Percentiles rank a stretch among this genome's conserved stretches.
Evolutionary conservation across 2,797 vertebrate species (phyloP).

Genomic region (Phrynocephalus vlangalii): DNA sequence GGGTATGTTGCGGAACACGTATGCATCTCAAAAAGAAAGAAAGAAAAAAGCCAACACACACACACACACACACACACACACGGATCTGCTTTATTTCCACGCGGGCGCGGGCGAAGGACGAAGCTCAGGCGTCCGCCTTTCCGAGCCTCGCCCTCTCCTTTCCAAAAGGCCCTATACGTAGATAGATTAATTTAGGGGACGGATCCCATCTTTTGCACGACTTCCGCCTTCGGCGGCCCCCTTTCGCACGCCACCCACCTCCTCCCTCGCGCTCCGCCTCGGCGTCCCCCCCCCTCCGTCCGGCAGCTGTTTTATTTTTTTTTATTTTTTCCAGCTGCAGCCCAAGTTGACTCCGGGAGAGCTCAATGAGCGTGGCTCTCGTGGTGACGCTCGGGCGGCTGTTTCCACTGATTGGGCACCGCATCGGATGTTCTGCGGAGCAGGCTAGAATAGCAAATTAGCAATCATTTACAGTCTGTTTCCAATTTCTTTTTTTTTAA

Average conservation of each 20-base stretch:
- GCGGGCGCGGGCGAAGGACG: too few species aligned
- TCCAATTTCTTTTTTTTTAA: not conserved
- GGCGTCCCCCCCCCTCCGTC: conserved; percentile 15
- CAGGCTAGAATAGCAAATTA: conserved; percentile 77
- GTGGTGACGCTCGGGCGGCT: conserved; percentile 81
- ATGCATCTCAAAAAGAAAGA: not conserved
- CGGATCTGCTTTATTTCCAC: not conserved
- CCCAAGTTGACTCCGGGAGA: conserved; percentile 39
- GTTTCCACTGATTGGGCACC: conserved; percentile 81
- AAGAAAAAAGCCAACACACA: too few species aligned
- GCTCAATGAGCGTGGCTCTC: conserved; percentile 79
- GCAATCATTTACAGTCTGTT: conserved; percentile 73
- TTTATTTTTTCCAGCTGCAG: not conserved
- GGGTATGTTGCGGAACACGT: not conserved
- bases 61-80: too few species aligned
- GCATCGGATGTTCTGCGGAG: conserved; percentile 85
- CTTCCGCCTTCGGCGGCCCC: too few species aligned
- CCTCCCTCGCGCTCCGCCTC: not conserved
- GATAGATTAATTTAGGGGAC: too few species aligned
- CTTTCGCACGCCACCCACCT: too few species aligned
- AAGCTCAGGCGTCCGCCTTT: not conserved
- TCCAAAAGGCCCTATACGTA: too few species aligned
- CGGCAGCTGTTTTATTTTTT: not conserved
- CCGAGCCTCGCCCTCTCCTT: not conserved
- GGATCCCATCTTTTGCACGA: not conserved